These are phyloP conservation scores for Agrochola macilenta DNA, from an alignment of 2,888 invertebrate species.

Conservation along the genomic window DNA sequence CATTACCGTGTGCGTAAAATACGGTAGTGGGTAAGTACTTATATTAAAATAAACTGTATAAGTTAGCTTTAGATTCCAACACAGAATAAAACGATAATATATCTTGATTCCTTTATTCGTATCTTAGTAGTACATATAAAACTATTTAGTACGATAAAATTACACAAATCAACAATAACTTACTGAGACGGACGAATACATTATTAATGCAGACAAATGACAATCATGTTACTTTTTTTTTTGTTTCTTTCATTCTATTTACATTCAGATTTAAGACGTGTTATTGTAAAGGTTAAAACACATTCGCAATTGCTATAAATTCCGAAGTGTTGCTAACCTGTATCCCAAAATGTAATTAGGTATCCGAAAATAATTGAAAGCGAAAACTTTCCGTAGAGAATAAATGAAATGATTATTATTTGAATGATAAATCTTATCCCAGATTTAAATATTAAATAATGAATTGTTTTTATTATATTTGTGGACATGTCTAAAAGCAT, in stretches of 20 bases:
- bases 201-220: not conserved
- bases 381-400: not conserved
- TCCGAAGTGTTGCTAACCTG: not conserved
- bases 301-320: not conserved
- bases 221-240: not conserved
- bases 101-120: constrained; percentile 29
- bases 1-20: too few relatives aligned
- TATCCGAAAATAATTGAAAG: not conserved
- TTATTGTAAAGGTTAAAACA: not conserved
- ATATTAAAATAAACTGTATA: not conserved
- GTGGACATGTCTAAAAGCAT: constrained; percentile 41
- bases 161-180: constrained; percentile 40
- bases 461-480: constrained; percentile 19
- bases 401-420: not conserved
- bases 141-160: constrained; percentile 44
- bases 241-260: not conserved
- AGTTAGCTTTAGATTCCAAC: not conserved
- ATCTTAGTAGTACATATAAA: constrained; percentile 50
- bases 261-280: not conserved
- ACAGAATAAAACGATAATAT: constrained; percentile 15
- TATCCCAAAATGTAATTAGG: not conserved
- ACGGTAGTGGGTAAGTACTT: too few relatives aligned
- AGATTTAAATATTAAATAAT: constrained; percentile 10
- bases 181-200: constrained; percentile 16
- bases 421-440: not conserved